Evolutionary conservation across 2,888 invertebrate species (phyloP).

Genomic region (Phyllotreta striolata): DNA sequence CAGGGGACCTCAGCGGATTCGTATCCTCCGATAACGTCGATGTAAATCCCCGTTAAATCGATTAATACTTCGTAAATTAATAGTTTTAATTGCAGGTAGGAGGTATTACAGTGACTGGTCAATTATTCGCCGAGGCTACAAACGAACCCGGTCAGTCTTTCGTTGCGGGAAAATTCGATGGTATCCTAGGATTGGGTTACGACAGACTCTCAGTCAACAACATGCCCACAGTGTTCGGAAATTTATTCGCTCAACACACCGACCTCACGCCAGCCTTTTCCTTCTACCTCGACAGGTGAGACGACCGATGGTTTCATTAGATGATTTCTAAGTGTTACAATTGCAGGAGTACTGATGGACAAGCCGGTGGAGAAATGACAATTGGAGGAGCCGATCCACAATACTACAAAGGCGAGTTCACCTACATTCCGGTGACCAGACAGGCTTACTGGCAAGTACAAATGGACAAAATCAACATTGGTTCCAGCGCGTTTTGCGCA

Average conservation of each 20-base stretch:
- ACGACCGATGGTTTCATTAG: too few species aligned
- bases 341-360: conserved; percentile 74
- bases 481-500: conserved; percentile 69
- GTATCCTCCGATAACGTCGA: conserved; percentile 88
- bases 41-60: conserved; percentile 65
- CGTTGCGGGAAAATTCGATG: conserved; percentile 95
- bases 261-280: conserved; percentile 45
- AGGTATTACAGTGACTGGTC: conserved; percentile 73
- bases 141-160: conserved; percentile 91
- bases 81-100: conserved; percentile 69
- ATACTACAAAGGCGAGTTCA: conserved; percentile 87
- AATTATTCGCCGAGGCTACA: conserved; percentile 94
- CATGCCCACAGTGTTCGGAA: neutral
- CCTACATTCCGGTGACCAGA: conserved; percentile 82
- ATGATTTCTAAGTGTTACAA: neutral
- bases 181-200: conserved; percentile 67
- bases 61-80: conserved; percentile 46
- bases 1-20: conserved; percentile 95
- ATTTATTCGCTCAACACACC: neutral
- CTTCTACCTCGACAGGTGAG: neutral
- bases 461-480: conserved; percentile 76
- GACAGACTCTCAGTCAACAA: neutral
- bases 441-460: conserved; percentile 91
- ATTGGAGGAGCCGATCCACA: conserved; percentile 94
- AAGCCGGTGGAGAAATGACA: conserved; percentile 84